These are phyloP conservation scores for Seira ritae DNA, from an alignment of 2,888 invertebrate genomes.

Conservation along the genomic window DNA sequence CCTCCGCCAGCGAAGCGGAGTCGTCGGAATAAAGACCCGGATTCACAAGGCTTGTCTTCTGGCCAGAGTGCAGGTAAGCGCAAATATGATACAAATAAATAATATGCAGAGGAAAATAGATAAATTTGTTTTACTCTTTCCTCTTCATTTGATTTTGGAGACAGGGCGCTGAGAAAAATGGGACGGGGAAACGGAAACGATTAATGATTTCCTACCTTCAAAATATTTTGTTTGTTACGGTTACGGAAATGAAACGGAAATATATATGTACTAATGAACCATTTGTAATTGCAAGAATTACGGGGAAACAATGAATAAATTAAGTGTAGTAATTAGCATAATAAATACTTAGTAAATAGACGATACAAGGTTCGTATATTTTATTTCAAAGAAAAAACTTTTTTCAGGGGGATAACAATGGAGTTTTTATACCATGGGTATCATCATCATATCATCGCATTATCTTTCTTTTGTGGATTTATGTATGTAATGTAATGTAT, in stretches of 20 bases:
- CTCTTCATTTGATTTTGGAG: background rate
- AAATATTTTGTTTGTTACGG: too few relatives aligned
- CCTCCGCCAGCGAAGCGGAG: conserved; percentile 63
- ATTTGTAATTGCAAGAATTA: background rate
- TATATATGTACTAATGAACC: too few relatives aligned
- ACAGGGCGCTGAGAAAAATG: too few relatives aligned
- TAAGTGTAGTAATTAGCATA: background rate
- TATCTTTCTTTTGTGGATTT: conserved; percentile 2
- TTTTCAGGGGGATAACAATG: conserved; percentile 51
- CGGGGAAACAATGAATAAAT: background rate
- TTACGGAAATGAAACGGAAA: too few relatives aligned
- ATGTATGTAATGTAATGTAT: conserved; percentile 20
- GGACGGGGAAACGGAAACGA: too few relatives aligned
- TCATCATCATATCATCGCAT: conserved; percentile 45
- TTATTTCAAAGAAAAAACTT: conserved; percentile 52
- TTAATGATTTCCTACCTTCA: too few relatives aligned
- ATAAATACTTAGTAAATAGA: conserved; percentile 50
- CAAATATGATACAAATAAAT: background rate
- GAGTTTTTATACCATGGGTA: too few relatives aligned
- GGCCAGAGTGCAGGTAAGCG: conserved; percentile 15
- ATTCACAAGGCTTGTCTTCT: conserved; percentile 13
- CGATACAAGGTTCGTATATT: conserved; percentile 60
- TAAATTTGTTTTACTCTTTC: conserved; percentile 16
- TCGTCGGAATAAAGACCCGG: conserved; percentile 58
- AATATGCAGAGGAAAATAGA: conserved; percentile 16